Evolutionary conservation across 35 echinoderm and acorn worm species (phyloP), one percentile per base, ranked within the genome.

Genomic region (Acanthaster planci): DNA sequence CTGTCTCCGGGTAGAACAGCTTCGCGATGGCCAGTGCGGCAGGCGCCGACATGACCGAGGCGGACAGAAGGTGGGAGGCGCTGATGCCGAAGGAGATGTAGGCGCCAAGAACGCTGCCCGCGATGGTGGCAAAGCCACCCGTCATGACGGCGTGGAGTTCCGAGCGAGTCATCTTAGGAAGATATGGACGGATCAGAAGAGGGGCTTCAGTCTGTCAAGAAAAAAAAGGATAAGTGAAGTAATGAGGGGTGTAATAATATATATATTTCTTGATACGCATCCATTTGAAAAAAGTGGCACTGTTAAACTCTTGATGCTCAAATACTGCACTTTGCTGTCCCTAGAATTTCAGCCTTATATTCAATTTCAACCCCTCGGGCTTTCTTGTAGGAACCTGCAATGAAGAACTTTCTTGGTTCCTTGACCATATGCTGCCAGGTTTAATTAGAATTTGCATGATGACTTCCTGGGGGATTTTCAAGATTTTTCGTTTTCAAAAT

Each of bases 111-210:
- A 95, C 89, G 35, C 84, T 88, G 1, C 93, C 93, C 2, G 93
- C 93, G 22, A 95, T 95, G 8, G 93, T 95, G 1, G 93, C 93
- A 76, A 95, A 95, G 17, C 93, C 93, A 16, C 93, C 93, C 0
- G 89, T 91, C 93, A 95, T 95, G 30, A 95, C 80, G 21, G 93
- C 93, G 50, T 95, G 88, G 39, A 95, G 60, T 57, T 95, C 93
- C 5, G 91, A 93, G 27, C 55, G 80, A 0, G 91, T 93, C 91
- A 93, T 93, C 18, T 80, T 21, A 1, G 55, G 51, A 1, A 95
- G 39, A 53, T 88, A 91, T 31, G 93, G 93, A 38, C 86, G 55
- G 42, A 95, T 91, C 16, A 95, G 55, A 7, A 95, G 89, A 4
- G 93, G 93, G 8, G 89, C 89, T 57, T 95, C 93, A 0, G 93